A percentile compares a stretch with the other conserved stretches of the same genome.
These are phyloP conservation scores for Lepilemur septentrionalis DNA, from an alignment of 2,797 vertebrate species.

Conservation along the genomic window DNA sequence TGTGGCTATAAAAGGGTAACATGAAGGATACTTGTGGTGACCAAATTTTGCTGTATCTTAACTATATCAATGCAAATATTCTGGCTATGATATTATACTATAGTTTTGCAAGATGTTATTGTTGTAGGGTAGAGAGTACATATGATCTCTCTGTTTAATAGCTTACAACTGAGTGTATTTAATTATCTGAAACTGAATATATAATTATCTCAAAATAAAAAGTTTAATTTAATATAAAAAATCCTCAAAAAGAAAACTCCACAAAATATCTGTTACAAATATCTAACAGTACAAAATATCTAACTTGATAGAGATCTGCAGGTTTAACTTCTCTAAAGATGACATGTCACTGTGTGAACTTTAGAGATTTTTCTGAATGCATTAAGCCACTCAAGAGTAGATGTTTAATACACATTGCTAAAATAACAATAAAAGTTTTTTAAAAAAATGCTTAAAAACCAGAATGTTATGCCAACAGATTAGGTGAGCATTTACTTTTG, in stretches of 20 bases:
- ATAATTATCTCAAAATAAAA: neutral
- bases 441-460: neutral
- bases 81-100: neutral
- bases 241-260: neutral
- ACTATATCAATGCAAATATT: neutral
- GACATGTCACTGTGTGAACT: neutral
- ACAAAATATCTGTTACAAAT: neutral
- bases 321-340: neutral
- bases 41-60: neutral
- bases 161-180: neutral
- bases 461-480: neutral
- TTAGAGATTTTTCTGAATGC: conserved; percentile 13
- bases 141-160: neutral
- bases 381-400: neutral
- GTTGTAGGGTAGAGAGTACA: neutral
- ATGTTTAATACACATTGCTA: neutral
- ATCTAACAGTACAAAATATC: neutral
- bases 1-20: neutral
- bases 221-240: neutral
- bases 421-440: neutral
- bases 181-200: neutral
- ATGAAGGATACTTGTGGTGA: neutral
- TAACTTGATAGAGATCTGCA: neutral
- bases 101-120: neutral
- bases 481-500: conserved; percentile 91